Evolutionary conservation across 2,113 vertebrate species (phyloP), one percentile per base, ranked within the genome.

Genomic region (human (Homo sapiens)): DNA sequence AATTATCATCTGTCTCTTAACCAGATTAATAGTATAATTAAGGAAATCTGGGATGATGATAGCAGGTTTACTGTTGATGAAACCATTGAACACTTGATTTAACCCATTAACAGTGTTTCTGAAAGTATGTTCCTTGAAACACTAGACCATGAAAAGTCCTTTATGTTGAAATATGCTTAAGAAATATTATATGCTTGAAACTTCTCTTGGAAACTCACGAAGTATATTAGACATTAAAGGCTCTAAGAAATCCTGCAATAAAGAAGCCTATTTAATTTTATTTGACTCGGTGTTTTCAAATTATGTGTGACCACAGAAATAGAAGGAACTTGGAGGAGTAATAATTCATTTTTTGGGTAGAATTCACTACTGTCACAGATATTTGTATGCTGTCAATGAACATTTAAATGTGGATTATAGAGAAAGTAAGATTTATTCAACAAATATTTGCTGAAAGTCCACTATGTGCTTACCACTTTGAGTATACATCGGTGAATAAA

Each of bases 1-100:
- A 84, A 93, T 96, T 8, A 12, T 94, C 73, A 35, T 66, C 90
- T 97, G 61, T 68, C 64, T 88, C 64, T 75, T 92, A 73, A 68
- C 75, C n/a, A 38, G 14, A 0, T 68, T 72, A 81, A 90, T 75
- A 90, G n/a, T 75, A 64, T 84, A 96, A 57, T 80, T 89, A 94
- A 94, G 35, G 50, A 89, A 95, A 76, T 52, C 66, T 11, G 17
- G 6, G 6, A 32, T 85, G 25, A 43, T 72, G 61, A 7, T 45
- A 40, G 55, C 43, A 75, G 25, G 3, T 78, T 86, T 78, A 17
- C 50, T 16, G 7, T 64, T 79, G 27, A 52, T 48, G 48, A 35
- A 82, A 84, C 6, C 38, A 11, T 52, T 35, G n/a, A 83, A 76
- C 9, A 45, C 43, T 48, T 32, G 57, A 64, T 73, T 68, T 66